These are phyloP conservation scores for Oceanodroma leucorhoa DNA, from an alignment of 2,797 vertebrate genomes.

Conservation along the genomic window DNA sequence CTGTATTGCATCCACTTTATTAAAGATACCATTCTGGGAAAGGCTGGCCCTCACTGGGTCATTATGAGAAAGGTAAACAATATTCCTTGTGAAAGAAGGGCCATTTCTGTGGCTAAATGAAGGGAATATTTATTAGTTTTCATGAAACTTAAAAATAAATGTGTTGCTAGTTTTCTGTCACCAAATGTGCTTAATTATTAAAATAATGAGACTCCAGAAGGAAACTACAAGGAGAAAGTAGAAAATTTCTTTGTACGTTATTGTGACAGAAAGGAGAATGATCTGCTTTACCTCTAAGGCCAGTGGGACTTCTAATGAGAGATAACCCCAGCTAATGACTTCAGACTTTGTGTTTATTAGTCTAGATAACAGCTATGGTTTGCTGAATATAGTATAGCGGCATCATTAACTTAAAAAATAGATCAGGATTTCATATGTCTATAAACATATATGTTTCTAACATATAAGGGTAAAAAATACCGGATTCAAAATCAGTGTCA, in stretches of 20 bases:
- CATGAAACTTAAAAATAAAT: conserved; percentile 33
- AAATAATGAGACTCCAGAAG: conserved; percentile 12
- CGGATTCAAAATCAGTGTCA: neutral
- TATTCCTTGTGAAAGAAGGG: conserved; percentile 60
- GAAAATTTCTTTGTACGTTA: neutral
- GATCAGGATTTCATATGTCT: neutral
- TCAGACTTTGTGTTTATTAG: neutral
- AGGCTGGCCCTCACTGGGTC: conserved; percentile 30
- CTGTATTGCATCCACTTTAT: conserved; percentile 47
- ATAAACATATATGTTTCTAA: neutral
- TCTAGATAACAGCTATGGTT: neutral
- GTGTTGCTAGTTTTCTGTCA: conserved; percentile 18
- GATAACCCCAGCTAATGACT: neutral
- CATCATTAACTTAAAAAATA: neutral
- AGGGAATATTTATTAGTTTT: conserved; percentile 58
- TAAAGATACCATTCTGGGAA: conserved; percentile 57
- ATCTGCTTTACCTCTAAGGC: neutral
- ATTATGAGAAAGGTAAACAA: conserved; percentile 65
- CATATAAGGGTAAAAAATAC: neutral
- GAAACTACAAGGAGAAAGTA: neutral
- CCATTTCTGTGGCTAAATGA: conserved; percentile 33
- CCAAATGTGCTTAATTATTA: conserved; percentile 28
- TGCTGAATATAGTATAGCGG: neutral
- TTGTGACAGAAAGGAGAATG: neutral
- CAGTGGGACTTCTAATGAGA: neutral